Evolutionary conservation across 2,888 invertebrate genomes (phyloP), one percentile per base, ranked within the genome.

Genomic region (Brenthis ino): DNA sequence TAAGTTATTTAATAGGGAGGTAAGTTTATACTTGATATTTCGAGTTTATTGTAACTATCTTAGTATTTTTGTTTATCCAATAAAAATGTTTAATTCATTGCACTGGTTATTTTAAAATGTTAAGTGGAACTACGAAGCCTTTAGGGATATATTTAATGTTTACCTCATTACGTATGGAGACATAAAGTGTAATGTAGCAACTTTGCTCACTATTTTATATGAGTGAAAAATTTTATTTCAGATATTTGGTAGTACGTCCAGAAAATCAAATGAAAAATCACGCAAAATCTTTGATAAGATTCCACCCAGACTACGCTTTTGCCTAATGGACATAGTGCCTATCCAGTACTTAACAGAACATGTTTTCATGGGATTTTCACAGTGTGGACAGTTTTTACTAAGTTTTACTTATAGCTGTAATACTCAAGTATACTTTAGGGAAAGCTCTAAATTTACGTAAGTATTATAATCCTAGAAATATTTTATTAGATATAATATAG

Each of bases 331-430:
- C 77, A 94, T 95, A 61, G 93, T 95, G 68, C 94, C 94, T 16
- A 90, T 87, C 76, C 88, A 89, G 56, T 93, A 92, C 77, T 85
- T 94, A 67, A 87, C 92, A 77, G 97, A 98, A 75, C 98, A 98
- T 86, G 95, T 98, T 74, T 97, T 98, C 83, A 97, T 99, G 96
- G 99, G 99, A 8, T 96, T 98, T 82, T 97, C 98, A n/a, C 96
- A 97, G 78, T 98, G 98, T 86, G 98, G 98, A 14, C 97, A 97
- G 88, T 98, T 96, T 91, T 94, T 99, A 74, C 93, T 99, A 77
- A 98, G 98, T 74, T 98, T 98, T 87, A 97, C 97, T 1, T 95
- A 94, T 80, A 94, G 83, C 78, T 86, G 89, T 75, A 92, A 92
- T 48, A 91, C 91, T 53, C 93, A 94, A 76, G 89, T 89, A 70